Evolutionary conservation across 2,888 invertebrate species (phyloP), one percentile per base, ranked within the genome.

Genomic region (Drosophila greeni): DNA sequence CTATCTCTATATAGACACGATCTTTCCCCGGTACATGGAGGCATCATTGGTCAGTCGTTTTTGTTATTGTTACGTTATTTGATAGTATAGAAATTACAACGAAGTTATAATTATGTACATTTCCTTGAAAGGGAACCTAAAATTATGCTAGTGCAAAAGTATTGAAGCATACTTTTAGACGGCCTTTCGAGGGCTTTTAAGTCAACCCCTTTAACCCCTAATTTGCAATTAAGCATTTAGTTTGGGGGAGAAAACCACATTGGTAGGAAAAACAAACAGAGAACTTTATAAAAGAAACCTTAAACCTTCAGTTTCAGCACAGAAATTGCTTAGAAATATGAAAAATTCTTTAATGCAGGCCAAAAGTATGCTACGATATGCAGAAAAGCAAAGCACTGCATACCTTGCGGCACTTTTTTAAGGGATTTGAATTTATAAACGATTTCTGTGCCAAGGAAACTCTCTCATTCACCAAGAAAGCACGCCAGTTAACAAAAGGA

Each of bases 1-100:
- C 36, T 47, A 55, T 34, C 24, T 33, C 56, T 64, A 66, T 45
- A 66, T 23, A 43, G 37, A 54, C 56, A 64, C 67, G 34, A 45
- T 37, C 36, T 55, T 9, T 24, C 45, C 16, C 29, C 29, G 29
- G n/a, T 47, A 20, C 16, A 36, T 26, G 26, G 34, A 36, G 55
- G 55, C 55, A 36, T 55, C 12, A 36, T 56, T 56, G 55, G 34
- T 36, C 34, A 56, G 9, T 56, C n/a, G 34, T 56, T 18, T 57
- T 56, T 56, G 57, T 56, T 56, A 56, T 56, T 56, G 57, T 55
- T 55, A 36, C 18, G 26, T 29, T 56, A 29, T 29, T n/a, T 9
- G 37, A 23, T 56, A 16, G 36, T 55, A n/a, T 20, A 31, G 24
- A 52, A 23, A 57, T 16, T 20, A 56, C 55, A 56, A 56, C 55